Base-by-base conservation (phyloP, 2,888 invertebrate species). In the Callosobruchus maculatus region DNA sequence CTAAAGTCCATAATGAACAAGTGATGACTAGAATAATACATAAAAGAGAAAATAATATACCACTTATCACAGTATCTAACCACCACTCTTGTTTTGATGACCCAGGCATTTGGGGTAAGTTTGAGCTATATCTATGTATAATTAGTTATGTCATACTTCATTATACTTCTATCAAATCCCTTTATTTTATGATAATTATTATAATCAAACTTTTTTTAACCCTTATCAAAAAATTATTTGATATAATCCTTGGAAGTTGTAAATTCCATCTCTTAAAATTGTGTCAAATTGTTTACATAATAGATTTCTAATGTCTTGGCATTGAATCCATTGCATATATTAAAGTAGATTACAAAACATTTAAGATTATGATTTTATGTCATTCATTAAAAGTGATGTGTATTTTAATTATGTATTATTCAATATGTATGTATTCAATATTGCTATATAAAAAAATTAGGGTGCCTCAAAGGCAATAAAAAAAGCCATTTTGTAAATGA, bases 21-120 rank as follows among this genome's bases (percentile, higher is more conserved):
- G 89, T 91, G 80, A 91, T 97, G 82, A 83, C 88, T 77, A 89
- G 91, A 76, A 91, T 93, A 72, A 88, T 96, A 84, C 89, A 89
- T 67, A 89, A 90, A 76, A 90, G 96, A 81, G 94, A 95, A 75
- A 87, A 89, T 79, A 91, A 93, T 82, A 91, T 92, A 81, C 97
- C 98, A 71, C 90, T 99, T 76, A 91, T 99, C 77, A 98, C 98
- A 70, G 93, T 98, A 76, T 94, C 95, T 82, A 98, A 98, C 90
- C 98, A 99, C 88, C 93, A 96, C 88, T 97, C 97, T 77, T 98
- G 98, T 89, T 94, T 98, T 86, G 98, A 99, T 89, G 98, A 99
- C 90, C 98, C 98, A 26, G 94, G 96, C 77, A 88, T 98, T 75
- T 97, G 97, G 96, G 96, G 98, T 95, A 89, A 89, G 90, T 68